Evolutionary conservation across 2,888 invertebrate genomes (phyloP).

Genomic region (Adineta ricciae): DNA sequence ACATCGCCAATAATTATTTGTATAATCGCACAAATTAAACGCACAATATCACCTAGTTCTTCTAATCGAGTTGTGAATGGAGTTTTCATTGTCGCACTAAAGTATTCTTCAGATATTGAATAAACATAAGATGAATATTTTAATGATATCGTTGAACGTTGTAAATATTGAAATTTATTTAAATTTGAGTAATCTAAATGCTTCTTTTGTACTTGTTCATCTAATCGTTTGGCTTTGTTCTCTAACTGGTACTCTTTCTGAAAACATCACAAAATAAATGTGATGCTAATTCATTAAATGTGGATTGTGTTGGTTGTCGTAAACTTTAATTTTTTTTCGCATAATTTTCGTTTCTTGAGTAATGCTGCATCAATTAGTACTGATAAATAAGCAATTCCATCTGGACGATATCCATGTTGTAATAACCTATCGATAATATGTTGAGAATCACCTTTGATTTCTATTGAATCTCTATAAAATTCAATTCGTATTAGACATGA

Average conservation of each 20-base stretch:
- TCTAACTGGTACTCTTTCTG: not conserved
- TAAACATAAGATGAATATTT: not conserved
- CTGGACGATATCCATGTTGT: not conserved
- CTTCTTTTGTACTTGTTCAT: not conserved
- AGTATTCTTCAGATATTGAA: not conserved
- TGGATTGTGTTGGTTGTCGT: not conserved
- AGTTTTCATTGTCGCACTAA: not conserved
- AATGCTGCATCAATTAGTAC: not conserved
- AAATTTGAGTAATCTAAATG: not conserved
- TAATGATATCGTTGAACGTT: not conserved
- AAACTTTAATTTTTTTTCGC: not conserved
- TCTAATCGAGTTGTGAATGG: not conserved
- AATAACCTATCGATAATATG: not conserved
- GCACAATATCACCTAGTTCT: not conserved
- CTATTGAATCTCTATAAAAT: not conserved
- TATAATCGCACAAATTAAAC: not conserved
- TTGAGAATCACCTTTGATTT: not conserved
- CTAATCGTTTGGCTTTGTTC: not conserved
- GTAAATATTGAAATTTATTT: not conserved
- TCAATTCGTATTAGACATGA: not conserved
- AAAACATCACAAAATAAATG: not conserved
- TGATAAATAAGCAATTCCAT: not conserved
- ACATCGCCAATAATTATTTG: not conserved
- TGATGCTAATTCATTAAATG: not conserved
- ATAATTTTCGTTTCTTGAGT: not conserved